Evolutionary conservation across 2,113 vertebrate species (phyloP).

Genomic region (Carettochelys insculpta): DNA sequence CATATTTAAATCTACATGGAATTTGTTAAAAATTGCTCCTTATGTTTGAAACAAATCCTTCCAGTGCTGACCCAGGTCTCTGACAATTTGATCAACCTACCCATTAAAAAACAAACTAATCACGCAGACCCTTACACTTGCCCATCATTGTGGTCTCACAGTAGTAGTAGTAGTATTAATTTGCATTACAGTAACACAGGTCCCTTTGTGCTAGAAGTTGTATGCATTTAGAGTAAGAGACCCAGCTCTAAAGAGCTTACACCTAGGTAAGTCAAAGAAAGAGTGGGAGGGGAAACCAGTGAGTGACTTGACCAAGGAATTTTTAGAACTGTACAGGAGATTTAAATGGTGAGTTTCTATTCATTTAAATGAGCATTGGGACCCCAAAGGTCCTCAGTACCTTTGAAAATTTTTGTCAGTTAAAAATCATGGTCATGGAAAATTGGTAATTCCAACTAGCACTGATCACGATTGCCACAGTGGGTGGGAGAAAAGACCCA

Average conservation of each 20-base stretch:
- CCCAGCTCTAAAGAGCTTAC: background rate
- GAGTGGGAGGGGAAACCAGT: background rate
- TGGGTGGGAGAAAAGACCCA: background rate
- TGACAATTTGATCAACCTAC: background rate
- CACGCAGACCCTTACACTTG: background rate
- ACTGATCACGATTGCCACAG: too few species aligned
- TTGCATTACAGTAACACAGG: background rate
- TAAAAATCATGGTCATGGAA: background rate
- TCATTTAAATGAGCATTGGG: background rate
- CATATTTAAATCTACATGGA: background rate
- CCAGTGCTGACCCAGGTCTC: background rate
- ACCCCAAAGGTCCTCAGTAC: background rate
- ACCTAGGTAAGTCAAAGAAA: background rate
- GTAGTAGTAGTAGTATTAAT: too few species aligned
- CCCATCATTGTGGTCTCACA: background rate
- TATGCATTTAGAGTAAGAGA: background rate
- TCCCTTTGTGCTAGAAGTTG: background rate
- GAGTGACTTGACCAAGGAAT: background rate
- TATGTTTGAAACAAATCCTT: slow-evolving; percentile 38
- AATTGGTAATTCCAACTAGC: background rate
- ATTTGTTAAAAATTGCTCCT: slow-evolving; percentile 7
- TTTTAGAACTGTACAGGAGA: background rate
- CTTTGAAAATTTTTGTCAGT: background rate
- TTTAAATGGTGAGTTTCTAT: background rate
- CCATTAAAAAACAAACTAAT: background rate